These are phyloP conservation scores for Drosophila affinis DNA, from an alignment of 2,888 invertebrate species.

Conservation along the genomic window DNA sequence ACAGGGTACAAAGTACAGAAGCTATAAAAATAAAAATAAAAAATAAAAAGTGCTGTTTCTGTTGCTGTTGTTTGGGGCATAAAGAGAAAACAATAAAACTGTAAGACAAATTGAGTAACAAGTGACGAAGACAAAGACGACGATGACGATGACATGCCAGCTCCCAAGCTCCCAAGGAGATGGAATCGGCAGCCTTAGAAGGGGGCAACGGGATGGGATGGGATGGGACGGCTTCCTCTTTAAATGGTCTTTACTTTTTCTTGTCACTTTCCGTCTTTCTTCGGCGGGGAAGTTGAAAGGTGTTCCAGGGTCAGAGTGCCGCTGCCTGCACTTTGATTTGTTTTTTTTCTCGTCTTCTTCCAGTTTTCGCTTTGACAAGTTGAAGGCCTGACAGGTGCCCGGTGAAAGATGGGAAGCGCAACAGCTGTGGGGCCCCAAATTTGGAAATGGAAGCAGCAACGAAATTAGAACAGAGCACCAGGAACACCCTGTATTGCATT, in stretches of 20 bases:
- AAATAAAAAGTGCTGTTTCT: slow-evolving; percentile 16
- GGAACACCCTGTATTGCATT: background rate
- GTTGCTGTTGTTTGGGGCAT: slow-evolving; percentile 24
- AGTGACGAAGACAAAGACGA: slow-evolving; percentile 47
- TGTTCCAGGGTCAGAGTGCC: slow-evolving; percentile 61
- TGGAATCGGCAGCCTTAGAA: background rate
- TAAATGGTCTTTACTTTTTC: slow-evolving; percentile 43
- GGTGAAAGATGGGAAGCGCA: slow-evolving; percentile 49
- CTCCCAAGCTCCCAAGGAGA: background rate
- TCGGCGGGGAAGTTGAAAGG: slow-evolving; percentile 12
- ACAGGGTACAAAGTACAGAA: slow-evolving; percentile 19
- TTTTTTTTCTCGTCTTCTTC: slow-evolving; percentile 14
- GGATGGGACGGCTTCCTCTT: slow-evolving; percentile 4
- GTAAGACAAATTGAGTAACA: slow-evolving; percentile 69
- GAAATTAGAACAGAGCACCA: background rate
- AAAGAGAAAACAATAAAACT: slow-evolving; percentile 56
- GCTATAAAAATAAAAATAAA: slow-evolving; percentile 53
- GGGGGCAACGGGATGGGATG: slow-evolving; percentile 15
- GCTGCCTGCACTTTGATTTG: slow-evolving; percentile 43
- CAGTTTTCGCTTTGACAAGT: slow-evolving; percentile 39
- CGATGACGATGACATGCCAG: slow-evolving; percentile 15
- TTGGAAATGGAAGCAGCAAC: background rate
- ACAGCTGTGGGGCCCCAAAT: slow-evolving; percentile 12
- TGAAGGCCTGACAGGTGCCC: slow-evolving; percentile 52
- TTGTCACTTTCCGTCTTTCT: slow-evolving; percentile 48